Evolutionary conservation across 2,888 invertebrate species (phyloP), one percentile per base, ranked within the genome.

Genomic region (Eupithecia centaureata): DNA sequence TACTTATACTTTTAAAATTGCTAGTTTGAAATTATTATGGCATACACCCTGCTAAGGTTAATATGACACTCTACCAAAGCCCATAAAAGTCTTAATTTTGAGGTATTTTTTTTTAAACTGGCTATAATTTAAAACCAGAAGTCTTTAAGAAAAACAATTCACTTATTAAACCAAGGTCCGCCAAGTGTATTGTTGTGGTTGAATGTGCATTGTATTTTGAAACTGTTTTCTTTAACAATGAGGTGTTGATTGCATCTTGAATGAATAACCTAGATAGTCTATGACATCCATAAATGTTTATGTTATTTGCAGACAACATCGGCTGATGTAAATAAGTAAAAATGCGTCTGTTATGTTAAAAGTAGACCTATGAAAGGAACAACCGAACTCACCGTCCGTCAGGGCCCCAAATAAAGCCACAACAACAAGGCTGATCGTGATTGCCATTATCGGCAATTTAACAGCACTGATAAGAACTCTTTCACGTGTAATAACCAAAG

Each of bases 371-470:
- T 12, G 7, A 15, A 27, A 7, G 27, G 15, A 15, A 56, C 15
- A 32, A 56, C 15, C 32, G 8, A 52, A 62, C 87, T 83, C 73
- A 89, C 90, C 90, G 15, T 80, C 78, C 1, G 76, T 76, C 0
- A 80, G 63, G 22, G 77, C 73, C n/a, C 80, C 76, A 35, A 87
- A 68, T n/a, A 82, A 70, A 30, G 74, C 67, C 47, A 76, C 67
- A 12, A 83, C 68, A 28, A 87, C 13, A 5, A 85, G 27, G n/a
- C 76, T 67, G 33, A 70, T 78, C 74, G 76, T 79, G 65, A 73
- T 38, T 71, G 85, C 86, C 90, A 91, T 89, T 72, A 62, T 81
- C 62, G 60, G 79, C 58, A 27, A 57, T 18, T 42, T 62, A 32
- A 33, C 51, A 25, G 33, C 61, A 62, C 58, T 61, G 33, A 42